Evolutionary conservation across 92 coral and sea anemone genomes (phyloP).

Genomic region (Palythoa heliodiscus): DNA sequence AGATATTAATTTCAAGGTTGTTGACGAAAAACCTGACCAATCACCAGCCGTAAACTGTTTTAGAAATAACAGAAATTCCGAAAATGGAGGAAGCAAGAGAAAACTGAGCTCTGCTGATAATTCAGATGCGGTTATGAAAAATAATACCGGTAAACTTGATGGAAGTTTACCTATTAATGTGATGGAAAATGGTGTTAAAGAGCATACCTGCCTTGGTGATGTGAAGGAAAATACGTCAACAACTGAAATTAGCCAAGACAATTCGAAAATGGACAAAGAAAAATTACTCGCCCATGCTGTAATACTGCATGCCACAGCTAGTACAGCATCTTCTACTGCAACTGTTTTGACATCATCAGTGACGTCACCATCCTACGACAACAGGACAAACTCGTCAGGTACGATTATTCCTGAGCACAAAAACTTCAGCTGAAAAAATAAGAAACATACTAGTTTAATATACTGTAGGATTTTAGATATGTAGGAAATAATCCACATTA

Average conservation of each 20-base stretch:
- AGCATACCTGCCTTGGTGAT: background rate
- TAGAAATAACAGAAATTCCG: conserved; percentile 37
- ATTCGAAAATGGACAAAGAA: conserved; percentile 7
- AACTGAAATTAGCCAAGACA: background rate
- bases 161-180: background rate
- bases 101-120: conserved; percentile 44
- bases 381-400: conserved; percentile 54
- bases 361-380: conserved; percentile 19
- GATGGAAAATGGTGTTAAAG: conserved; percentile 44
- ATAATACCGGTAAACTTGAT: conserved; percentile 25
- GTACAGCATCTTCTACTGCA: conserved; percentile 28
- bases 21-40: conserved; percentile 23
- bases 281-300: background rate
- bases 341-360: background rate
- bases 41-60: conserved; percentile 47
- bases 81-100: conserved; percentile 35
- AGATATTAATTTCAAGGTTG: conserved; percentile 55
- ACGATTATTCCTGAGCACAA: conserved; percentile 32
- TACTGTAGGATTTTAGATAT: too few species aligned
- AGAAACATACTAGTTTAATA: too few species aligned
- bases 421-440: conserved; percentile 34
- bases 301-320: conserved; percentile 6
- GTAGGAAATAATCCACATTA: too few species aligned
- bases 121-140: conserved; percentile 43
- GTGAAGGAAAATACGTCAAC: conserved; percentile 3